A percentile compares a stretch with the other conserved stretches of the same genome.
These are phyloP conservation scores for Carduelis carduelis DNA, from an alignment of 2,797 vertebrate genomes.

Conservation along the genomic window DNA sequence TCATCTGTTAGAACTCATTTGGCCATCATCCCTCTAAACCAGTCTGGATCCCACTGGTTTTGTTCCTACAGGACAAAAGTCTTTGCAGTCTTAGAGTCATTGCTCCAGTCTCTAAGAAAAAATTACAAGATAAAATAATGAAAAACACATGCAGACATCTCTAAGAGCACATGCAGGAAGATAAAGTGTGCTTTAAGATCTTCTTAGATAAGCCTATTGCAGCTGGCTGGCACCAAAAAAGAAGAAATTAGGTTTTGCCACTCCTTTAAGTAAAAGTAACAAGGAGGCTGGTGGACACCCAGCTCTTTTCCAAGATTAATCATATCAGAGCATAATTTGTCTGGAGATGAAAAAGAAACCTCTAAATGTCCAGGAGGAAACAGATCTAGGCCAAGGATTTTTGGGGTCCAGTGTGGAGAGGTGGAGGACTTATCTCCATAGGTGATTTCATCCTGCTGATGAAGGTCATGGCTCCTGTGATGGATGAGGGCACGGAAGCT, in stretches of 20 bases:
- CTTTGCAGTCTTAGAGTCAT: neutral
- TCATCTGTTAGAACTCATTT: neutral
- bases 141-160: neutral
- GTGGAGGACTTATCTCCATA: neutral
- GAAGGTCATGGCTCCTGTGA: neutral
- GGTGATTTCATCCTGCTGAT: neutral
- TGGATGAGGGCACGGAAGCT: neutral
- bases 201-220: constrained; percentile 20
- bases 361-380: neutral
- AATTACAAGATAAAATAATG: neutral
- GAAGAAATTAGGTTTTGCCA: neutral
- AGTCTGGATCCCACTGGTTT: neutral
- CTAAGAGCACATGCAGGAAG: neutral
- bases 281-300: neutral
- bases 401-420: neutral
- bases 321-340: neutral
- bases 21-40: neutral
- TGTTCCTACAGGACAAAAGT: neutral
- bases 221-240: neutral
- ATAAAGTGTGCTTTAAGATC: neutral
- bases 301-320: neutral
- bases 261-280: neutral
- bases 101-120: neutral
- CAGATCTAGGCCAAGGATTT: neutral
- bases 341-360: neutral